phyloP scores from a whole-genome alignment of 2,888 invertebrate genomes.

The Entomobrya proxima region DNA sequence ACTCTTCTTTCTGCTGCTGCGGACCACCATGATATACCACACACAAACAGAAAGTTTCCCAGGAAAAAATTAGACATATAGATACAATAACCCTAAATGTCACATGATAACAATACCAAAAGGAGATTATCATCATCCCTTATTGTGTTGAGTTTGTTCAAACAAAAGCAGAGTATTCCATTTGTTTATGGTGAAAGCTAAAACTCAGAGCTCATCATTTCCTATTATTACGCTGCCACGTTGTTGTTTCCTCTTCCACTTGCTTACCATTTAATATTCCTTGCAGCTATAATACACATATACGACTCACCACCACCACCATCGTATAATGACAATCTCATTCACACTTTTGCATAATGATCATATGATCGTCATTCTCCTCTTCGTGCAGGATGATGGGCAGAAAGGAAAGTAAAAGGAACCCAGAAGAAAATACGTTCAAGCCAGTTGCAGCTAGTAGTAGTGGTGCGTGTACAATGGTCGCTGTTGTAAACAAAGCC shows the following conservation, averaged over 20 bases:
- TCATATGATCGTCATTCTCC: neutral
- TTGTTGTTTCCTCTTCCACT: neutral
- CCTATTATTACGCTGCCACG: neutral
- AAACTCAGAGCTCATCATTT: too few relatives aligned
- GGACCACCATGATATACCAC: neutral
- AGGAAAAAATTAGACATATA: neutral
- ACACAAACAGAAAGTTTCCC: neutral
- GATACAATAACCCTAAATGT: neutral
- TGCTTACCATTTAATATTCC: neutral
- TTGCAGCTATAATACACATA: neutral
- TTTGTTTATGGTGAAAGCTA: too few relatives aligned
- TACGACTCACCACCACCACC: neutral
- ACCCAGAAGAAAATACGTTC: too few relatives aligned
- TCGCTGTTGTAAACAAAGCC: too few relatives aligned
- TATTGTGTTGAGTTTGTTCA: too few relatives aligned
- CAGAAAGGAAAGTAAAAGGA: too few relatives aligned
- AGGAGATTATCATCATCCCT: too few relatives aligned
- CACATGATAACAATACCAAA: neutral
- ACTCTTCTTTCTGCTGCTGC: neutral
- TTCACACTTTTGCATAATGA: slow-evolving; percentile 16
- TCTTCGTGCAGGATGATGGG: too few relatives aligned
- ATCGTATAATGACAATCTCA: neutral
- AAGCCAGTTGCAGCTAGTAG: too few relatives aligned
- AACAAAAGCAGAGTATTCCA: too few relatives aligned
- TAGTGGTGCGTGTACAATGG: too few relatives aligned